Conservation (phyloP, 2,797 vertebrate species). For the Sebastes ruberrimus region DNA sequence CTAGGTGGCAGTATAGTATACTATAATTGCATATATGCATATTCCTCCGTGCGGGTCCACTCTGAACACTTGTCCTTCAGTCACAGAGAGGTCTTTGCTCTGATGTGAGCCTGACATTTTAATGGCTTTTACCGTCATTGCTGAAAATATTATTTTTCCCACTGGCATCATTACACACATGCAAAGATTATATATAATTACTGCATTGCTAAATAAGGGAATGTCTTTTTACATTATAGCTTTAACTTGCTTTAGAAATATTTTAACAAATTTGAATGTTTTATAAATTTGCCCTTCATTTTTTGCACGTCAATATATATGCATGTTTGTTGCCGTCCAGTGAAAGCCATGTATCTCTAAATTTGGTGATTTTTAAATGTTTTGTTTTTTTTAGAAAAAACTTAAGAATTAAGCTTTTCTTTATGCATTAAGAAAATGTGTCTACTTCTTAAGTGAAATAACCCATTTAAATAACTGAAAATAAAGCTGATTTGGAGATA, state of each 20-base stretch:
- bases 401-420: neutral
- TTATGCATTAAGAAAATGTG: neutral
- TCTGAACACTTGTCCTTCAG: constrained; percentile 44
- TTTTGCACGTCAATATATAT: neutral
- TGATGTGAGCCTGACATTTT: constrained; percentile 30
- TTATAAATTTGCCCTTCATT: neutral
- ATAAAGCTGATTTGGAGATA: neutral
- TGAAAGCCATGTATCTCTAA: neutral
- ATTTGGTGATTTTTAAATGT: neutral
- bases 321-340: rapidly evolving
- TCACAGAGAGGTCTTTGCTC: constrained; percentile 27
- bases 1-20: constrained; percentile 91
- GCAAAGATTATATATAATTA: neutral
- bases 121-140: neutral
- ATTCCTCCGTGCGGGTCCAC: constrained; percentile 39
- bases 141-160: neutral
- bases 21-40: constrained; percentile 77
- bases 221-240: neutral
- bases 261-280: neutral
- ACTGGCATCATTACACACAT: neutral
- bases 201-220: neutral
- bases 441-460: neutral
- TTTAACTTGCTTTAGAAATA: neutral
- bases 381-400: neutral
- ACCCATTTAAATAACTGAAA: neutral